Evolutionary conservation across 23 tunicate species (phyloP).

Genomic region (Ascidia mentula): DNA sequence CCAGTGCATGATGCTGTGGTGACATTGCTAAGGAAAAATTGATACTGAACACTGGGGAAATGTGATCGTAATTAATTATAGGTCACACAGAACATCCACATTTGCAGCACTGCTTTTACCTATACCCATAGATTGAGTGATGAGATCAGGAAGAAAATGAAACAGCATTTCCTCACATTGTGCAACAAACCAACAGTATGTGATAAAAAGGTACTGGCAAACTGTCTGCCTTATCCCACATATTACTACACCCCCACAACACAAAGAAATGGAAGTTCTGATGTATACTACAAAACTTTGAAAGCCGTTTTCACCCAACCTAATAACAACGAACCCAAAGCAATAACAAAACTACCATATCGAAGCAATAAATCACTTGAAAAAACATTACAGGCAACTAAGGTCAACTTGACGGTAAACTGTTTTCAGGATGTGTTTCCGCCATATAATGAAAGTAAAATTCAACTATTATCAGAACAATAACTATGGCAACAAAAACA

Average conservation of each 20-base stretch:
- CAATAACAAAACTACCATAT: too few relatives aligned
- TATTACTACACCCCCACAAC: too few relatives aligned
- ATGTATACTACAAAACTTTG: too few relatives aligned
- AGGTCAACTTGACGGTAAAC: not conserved
- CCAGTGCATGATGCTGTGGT: too few relatives aligned
- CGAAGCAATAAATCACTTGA: constrained; percentile 6
- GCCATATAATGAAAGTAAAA: not conserved
- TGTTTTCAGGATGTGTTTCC: not conserved
- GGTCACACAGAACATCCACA: not conserved
- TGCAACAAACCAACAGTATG: too few relatives aligned
- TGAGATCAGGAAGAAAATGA: constrained; percentile 7
- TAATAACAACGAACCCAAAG: too few relatives aligned
- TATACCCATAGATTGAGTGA: not conserved
- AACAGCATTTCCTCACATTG: not conserved
- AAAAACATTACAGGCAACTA: not conserved
- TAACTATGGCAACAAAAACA: constrained; percentile 35
- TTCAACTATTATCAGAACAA: constrained; percentile 22
- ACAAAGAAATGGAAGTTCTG: too few relatives aligned
- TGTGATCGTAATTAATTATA: not conserved
- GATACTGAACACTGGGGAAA: too few relatives aligned
- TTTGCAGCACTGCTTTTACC: not conserved
- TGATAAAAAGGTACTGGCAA: too few relatives aligned
- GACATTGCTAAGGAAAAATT: too few relatives aligned
- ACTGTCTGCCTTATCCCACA: too few relatives aligned
- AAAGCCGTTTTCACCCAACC: too few relatives aligned